Evolutionary conservation across 2,113 vertebrate species (phyloP), one percentile per base, ranked within the genome.

Genomic region (Nyctibius bracteatus): DNA sequence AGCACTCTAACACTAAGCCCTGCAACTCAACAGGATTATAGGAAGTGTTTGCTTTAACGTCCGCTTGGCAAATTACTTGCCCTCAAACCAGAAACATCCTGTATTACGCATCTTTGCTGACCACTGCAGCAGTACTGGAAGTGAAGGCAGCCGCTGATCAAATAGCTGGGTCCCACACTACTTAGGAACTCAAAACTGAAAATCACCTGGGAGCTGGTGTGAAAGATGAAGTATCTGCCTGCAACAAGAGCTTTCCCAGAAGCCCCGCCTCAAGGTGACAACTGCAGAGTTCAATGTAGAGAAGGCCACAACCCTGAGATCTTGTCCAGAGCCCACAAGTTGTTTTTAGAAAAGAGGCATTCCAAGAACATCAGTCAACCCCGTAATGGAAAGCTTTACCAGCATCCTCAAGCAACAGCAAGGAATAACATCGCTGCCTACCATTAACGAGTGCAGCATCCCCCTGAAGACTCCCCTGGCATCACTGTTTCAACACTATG

Each of bases 401-500:
- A 61, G 37, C 37, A 67, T 49, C 18, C 46, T 41, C 47, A 55
- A 15, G 9, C 5, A 90, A n/a, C 19, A 75, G 66, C 10, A 15
- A 51, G 63, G 55, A 57, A 12, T 9, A 28, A 19, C 8, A 19
- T 10, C 52, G 54, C 28, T 67, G 62, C 4, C 6, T 20, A 2
- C 37, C 65, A 2, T 3, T 46, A 30, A 10, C 6, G 47, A 12
- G 6, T 11, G 15, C 31, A 46, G 85, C 54, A 43, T 5, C 47
- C 43, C 43, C 51, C 5, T 8, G 33, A 37, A 24, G 39, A 31
- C 27, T 63, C 49, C 30, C 37, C 18, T 1, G 9, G 52, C 61
- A 72, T 3, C 30, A 0, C 0, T 11, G 4, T 5, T 14, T 24
- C 66, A 22, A 20, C 8, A 8, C 25, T 2, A 1, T 0, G 15